Evolutionary conservation across 2,113 vertebrate species (phyloP), one percentile per base, ranked within the genome.

Genomic region (Laterallus jamaicensis): DNA sequence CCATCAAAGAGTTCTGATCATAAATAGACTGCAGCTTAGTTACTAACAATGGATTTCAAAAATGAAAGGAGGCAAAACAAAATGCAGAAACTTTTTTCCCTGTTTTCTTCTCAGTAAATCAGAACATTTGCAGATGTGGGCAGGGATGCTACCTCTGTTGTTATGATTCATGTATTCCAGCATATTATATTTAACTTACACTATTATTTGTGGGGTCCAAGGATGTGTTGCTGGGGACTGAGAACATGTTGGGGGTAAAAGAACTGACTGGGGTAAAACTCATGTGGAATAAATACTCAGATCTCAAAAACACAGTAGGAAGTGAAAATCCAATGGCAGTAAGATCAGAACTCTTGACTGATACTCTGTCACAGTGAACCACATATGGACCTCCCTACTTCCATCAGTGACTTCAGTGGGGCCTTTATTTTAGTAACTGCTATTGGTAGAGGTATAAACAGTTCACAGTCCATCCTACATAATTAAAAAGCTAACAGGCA

Each of bases 91-190:
- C 12, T 78, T 95, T 96, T 85, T 90, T 7, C 37, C 32, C 12
- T 73, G 31, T 74, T 92, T 83, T 70, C 77, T 78, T 91, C 66
- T 92, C 81, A 85, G 66, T 90, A 95, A 95, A 93, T 96, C 88
- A 92, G 49, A 77, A 76, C 12, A n/a, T 93, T 85, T 37, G 37
- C 37, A 63, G 74, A 77, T 63, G 52, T 40, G 69, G 63, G 32
- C 60, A 90, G 35, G 56, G 68, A 68, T 94, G 82, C 55, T 82
- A 54, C 70, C 80, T 95, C 69, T 76, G 71, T 69, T 58, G 67
- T 76, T 84, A n/a, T 60, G 76, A 91, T 92, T 95, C 75, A 56
- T 71, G 24, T 63, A 49, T 91, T 68, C 64, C 59, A 59, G 32
- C 40, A 77, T 15, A 35, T 76, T 83, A 50, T 39, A 55, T 88